These are phyloP conservation scores for Littorina saxatilis DNA, from an alignment of 1,140 invertebrate species.

Conservation along the genomic window DNA sequence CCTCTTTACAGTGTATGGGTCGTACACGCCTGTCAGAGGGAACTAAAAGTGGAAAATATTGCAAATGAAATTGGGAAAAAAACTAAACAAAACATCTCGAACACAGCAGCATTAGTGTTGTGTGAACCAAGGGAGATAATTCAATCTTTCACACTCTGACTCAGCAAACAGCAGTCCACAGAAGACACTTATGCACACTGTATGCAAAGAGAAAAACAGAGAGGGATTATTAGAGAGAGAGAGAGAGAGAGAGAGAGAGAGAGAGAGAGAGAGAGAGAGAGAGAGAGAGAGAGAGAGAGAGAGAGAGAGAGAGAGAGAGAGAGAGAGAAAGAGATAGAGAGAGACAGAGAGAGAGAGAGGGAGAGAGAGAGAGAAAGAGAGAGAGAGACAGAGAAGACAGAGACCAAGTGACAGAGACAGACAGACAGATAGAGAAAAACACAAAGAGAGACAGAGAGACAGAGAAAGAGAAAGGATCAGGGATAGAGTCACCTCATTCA, in stretches of 20 bases:
- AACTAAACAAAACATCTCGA: no score
- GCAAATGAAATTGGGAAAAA: no score
- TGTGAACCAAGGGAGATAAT: no score
- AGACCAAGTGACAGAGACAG: background rate
- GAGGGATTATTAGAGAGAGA: background rate
- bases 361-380: background rate
- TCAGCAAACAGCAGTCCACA: no score
- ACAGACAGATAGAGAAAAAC: background rate
- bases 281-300: background rate
- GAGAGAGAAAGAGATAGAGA: background rate
- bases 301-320: background rate
- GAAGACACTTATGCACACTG: no score
- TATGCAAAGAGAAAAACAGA: no score
- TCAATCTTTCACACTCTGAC: no score
- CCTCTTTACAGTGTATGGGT: no score
- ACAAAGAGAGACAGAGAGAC: background rate
- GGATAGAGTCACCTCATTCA: constrained; percentile 74
- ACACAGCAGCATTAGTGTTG: no score
- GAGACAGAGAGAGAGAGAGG: background rate
- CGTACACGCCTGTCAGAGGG: no score
- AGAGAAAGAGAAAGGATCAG: background rate
- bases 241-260: background rate
- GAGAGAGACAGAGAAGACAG: background rate
- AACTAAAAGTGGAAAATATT: no score
- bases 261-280: constrained; percentile 5